Percentiles rank a stretch among this genome's conserved stretches.
Conservation (phyloP, 1,140 invertebrate species). For the Euschistus heros region DNA sequence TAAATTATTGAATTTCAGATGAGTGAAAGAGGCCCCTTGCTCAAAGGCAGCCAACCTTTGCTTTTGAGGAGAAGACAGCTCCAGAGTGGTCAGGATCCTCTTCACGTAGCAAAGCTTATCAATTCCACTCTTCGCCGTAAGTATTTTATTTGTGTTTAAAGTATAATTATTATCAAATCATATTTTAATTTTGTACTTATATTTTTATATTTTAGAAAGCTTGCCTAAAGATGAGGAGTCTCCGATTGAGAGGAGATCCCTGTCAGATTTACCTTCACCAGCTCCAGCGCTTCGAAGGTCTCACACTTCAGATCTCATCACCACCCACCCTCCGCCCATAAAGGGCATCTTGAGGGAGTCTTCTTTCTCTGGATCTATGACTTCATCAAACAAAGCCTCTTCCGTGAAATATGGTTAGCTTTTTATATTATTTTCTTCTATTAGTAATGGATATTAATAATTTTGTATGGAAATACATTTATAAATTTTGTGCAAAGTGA, state of each 20-base stretch:
- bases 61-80: conserved; percentile 1
- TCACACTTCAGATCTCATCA: conserved; percentile 11
- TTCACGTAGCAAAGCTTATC: conserved; percentile 1
- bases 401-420: background rate
- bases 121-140: conserved; percentile 1
- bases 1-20: background rate
- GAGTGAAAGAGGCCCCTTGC: conserved; percentile 1
- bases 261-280: background rate
- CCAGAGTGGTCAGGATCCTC: conserved; percentile 5
- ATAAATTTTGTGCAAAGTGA: too few species aligned
- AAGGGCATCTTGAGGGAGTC: conserved; percentile 26
- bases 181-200: background rate
- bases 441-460: background rate
- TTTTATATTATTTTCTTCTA: background rate
- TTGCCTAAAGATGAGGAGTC: background rate
- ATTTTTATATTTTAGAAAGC: background rate
- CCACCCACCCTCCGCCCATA: conserved; percentile 4
- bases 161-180: background rate
- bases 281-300: conserved; percentile 2
- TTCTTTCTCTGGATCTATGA: conserved; percentile 17
- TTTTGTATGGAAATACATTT: too few species aligned
- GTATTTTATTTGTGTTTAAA: background rate
- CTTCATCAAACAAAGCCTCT: background rate
- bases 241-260: background rate
- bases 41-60: conserved; percentile 2